A percentile compares a stretch with the other conserved stretches of the same genome.
Evolutionary conservation across 2,113 vertebrate genomes (phyloP).

Genomic region (Seriola rivoliana): DNA sequence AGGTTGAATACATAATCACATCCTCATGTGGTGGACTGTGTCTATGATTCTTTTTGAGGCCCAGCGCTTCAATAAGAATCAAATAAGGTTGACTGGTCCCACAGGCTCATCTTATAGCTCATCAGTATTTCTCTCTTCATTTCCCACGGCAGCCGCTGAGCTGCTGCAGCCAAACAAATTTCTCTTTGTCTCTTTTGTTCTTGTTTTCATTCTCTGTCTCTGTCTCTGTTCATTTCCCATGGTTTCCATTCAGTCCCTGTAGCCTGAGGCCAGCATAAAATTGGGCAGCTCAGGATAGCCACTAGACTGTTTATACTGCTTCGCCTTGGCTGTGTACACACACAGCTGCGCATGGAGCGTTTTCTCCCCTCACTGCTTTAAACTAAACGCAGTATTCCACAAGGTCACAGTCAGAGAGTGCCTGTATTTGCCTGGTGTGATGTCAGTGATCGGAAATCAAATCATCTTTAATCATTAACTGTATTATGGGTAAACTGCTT

Average conservation of each 20-base stretch:
- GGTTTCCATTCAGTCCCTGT: conserved; percentile 36
- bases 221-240: conserved; percentile 69
- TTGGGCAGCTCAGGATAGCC: conserved; percentile 47
- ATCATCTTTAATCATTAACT: not conserved
- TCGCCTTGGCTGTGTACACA: conserved; percentile 54
- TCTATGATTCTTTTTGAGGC: not conserved
- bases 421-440: not conserved
- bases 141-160: conserved; percentile 60
- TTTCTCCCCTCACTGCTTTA: conserved; percentile 31
- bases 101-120: too few species aligned
- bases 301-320: conserved; percentile 66
- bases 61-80: conserved; percentile 42
- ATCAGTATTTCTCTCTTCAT: conserved; percentile 44
- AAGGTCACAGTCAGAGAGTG: not conserved
- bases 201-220: conserved; percentile 60
- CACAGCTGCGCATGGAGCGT: conserved; percentile 7
- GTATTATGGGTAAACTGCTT: not conserved
- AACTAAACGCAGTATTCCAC: conserved; percentile 6
- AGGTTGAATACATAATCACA: conserved; percentile 4
- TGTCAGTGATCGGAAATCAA: not conserved
- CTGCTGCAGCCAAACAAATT: conserved; percentile 43
- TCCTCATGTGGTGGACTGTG: not conserved
- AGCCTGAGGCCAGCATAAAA: conserved; percentile 43
- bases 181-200: conserved; percentile 41
- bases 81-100: conserved; percentile 41